Base-by-base conservation (phyloP, 1,140 invertebrate genomes). In the Theocolax elegans region DNA sequence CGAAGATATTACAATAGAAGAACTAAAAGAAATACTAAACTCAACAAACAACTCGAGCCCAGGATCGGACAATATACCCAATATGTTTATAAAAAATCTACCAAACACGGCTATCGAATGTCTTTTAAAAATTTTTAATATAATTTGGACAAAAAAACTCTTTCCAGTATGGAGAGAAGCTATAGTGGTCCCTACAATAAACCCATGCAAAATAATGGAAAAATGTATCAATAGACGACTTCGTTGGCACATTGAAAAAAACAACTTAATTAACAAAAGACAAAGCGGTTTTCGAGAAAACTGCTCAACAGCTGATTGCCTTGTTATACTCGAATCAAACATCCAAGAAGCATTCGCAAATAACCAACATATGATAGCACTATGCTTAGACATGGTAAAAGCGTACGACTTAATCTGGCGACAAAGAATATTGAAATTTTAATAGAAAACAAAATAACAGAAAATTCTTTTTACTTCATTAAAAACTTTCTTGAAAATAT, bases 121-220 rank as follows among this genome's bases (percentile, higher is more conserved):
- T 15, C 40, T 83, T 1, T 48, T 71, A 0, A 40, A 71, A 17
- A 65, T 81, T 7, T 76, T 75, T 53, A 83, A 82, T 63, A 40
- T 64, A 23, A 75, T 77, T 10, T 58, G 79, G n/a, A 19, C 48
- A 40, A 40, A 75, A 0, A 51, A 68, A 19, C 25, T 72, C 15
- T 83, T 77, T 44, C 81, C 78, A n/a, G 25, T 51, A 23, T 83
- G 79, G 75, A 83, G 78, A 73, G 21, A 40, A 4, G 73, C 79
- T 1, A 76, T 60, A 31, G 72, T 81, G 3, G 76, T 82, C 2
- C 69, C 76, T 9, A 74, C 84, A 73, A 1, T 71, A 65, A 0
- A 84, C 84, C 72, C 75, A 17, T 71, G 73, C 15, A 82, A 83
- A 71, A 19, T 79, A 19, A 49, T 74, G n/a, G 80, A 82, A 74